Conservation (phyloP, 2,113 vertebrate genomes). For the Apaloderma vittatum region DNA sequence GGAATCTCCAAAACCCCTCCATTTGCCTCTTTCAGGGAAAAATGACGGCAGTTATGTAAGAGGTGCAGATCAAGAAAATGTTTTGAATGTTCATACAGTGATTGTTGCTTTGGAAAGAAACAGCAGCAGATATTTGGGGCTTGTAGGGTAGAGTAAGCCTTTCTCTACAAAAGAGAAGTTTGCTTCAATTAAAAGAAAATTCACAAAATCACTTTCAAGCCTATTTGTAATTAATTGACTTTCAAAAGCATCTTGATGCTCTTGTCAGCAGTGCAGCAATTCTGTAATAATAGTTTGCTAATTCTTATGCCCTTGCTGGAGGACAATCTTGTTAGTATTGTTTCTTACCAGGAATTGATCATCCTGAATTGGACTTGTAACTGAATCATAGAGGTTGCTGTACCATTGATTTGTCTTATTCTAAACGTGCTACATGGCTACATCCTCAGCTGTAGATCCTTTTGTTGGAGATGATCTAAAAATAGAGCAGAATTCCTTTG, state of each 20-base stretch:
- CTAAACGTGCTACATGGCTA: background rate
- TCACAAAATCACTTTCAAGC: background rate
- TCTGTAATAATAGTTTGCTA: background rate
- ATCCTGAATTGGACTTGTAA: background rate
- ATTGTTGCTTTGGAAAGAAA: background rate
- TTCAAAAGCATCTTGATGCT: background rate
- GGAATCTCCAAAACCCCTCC: accelerated
- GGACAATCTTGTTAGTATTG: background rate
- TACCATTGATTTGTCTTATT: background rate
- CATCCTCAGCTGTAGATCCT: background rate
- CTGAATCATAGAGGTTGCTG: background rate
- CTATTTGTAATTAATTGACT: background rate
- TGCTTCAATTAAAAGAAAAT: background rate
- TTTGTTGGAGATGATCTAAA: background rate
- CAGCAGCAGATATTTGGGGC: background rate
- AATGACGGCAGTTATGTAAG: accelerated
- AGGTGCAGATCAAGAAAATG: background rate
- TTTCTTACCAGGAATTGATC: background rate
- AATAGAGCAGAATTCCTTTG: background rate
- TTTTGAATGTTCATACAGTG: background rate
- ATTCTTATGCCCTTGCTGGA: background rate
- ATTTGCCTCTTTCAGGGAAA: background rate
- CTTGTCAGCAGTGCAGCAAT: background rate
- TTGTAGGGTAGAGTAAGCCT: background rate
- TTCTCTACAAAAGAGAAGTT: background rate